Base-by-base conservation (phyloP, 2,113 vertebrate genomes). In the Nerophis ophidion region DNA sequence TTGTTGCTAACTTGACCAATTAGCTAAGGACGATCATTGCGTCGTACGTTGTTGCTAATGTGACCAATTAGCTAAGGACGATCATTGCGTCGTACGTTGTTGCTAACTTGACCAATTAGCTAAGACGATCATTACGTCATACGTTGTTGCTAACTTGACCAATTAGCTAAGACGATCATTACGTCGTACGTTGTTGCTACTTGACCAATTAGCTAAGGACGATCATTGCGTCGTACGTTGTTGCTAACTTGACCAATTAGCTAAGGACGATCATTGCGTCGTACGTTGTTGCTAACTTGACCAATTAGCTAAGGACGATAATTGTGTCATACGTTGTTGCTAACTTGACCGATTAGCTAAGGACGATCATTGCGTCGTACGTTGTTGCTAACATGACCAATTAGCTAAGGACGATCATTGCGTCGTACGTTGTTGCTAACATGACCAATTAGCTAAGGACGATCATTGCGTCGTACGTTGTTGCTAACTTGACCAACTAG, bases 381-480 rank as follows among this genome's bases (percentile, higher is more conserved):
- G 36, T 8, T 69, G 61, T 72, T 26, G 26, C 26, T 26, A 26
- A 65, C 59, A 38, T 65, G 54, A 62, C 65, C 68, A 57, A 65
- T 64, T 12, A 61, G 26, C 26, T 26, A 26, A 26, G n/a, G 26
- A 26, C 26, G 26, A 26, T 26, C 26, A 26, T 26, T 26, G 26
- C 26, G 26, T 26, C 26, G 26, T 38, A 38, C 5, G 36, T 8
- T 69, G 60, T 72, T 26, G 26, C 26, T 26, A 26, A 65, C 59
- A 38, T 65, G 54, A 62, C 65, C 68, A 57, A 65, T 64, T 12
- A 61, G 26, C 4, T 26, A 26, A 26, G 62, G 74, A 53, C 35
- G 19, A 1, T 60, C 56, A 70, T 80, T 81, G 60, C 80, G 68
- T 49, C 56, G 70, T 58, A 40, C 6, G 10, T 67, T 83, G 72